Evolutionary conservation across 1,140 invertebrate species (phyloP).

Genomic region (Neuroterus valhalla): DNA sequence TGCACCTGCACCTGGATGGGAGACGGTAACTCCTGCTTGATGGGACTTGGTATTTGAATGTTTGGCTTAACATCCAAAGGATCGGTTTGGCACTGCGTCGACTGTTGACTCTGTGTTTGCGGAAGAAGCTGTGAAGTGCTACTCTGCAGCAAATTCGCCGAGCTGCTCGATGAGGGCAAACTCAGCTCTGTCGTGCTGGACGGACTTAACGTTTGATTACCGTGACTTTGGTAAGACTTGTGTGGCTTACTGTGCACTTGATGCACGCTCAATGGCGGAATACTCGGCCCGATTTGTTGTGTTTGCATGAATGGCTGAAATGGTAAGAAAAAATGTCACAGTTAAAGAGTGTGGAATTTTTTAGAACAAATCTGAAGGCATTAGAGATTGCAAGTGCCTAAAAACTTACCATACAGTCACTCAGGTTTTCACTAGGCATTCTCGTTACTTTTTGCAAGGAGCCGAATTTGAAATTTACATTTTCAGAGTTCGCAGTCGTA

Average conservation of each 20-base stretch:
- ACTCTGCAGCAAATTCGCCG: conserved; percentile 37
- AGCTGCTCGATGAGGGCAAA: conserved; percentile 46
- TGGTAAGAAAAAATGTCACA: conserved; percentile 32
- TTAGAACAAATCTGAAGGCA: not conserved
- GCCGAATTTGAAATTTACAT: conserved; percentile 57
- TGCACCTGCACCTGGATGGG: conserved; percentile 65
- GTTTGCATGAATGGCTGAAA: conserved; percentile 51
- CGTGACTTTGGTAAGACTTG: conserved; percentile 55
- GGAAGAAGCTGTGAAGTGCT: conserved; percentile 40
- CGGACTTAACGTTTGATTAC: conserved; percentile 67
- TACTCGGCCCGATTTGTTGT: conserved; percentile 59
- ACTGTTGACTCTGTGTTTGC: conserved; percentile 58
- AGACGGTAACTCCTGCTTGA: conserved; percentile 66
- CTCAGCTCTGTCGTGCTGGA: conserved; percentile 58
- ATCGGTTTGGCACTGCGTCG: conserved; percentile 70
- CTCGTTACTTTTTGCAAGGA: conserved; percentile 49
- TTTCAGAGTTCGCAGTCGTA: conserved; percentile 58
- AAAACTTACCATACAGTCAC: conserved; percentile 61
- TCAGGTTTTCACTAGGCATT: conserved; percentile 58
- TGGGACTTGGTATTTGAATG: conserved; percentile 59
- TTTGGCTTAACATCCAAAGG: conserved; percentile 64
- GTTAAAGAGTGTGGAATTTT: conserved; percentile 7
- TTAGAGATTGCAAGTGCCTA: not conserved
- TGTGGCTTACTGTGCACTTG: conserved; percentile 52
- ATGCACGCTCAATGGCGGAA: conserved; percentile 57